Percentiles rank a stretch among this genome's conserved stretches.
Evolutionary conservation across 2,888 invertebrate species (phyloP).

Genomic region (Acanthosepion lycidas): DNA sequence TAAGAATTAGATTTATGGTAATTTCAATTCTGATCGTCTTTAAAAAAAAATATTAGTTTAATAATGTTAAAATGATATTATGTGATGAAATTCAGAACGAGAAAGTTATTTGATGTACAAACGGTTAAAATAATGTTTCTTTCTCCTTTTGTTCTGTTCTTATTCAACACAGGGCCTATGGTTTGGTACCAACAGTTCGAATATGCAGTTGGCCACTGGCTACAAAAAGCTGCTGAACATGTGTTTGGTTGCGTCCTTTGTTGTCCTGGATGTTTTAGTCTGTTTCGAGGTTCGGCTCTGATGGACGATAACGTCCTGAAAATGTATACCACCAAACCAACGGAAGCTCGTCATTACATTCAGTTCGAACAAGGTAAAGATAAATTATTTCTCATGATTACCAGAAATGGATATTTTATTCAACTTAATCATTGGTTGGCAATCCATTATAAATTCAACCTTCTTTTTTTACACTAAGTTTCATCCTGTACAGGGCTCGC

Average conservation of each 20-base stretch:
- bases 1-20: no score
- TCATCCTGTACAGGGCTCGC: no score
- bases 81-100: no score
- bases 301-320: conserved; percentile 94
- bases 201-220: conserved; percentile 99
- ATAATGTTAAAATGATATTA: no score
- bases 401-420: no score
- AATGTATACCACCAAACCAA: conserved; percentile 85
- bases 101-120: neutral
- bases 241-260: conserved; percentile 98
- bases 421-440: no score
- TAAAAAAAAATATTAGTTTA: no score
- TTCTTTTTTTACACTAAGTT: no score
- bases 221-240: conserved; percentile 99
- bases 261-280: conserved; percentile 92
- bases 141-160: conserved; percentile 35
- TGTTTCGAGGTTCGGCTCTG: conserved; percentile 89
- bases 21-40: no score
- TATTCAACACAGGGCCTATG: conserved; percentile 85
- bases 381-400: no score
- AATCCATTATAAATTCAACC: no score
- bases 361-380: conserved; percentile 89
- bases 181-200: conserved; percentile 99
- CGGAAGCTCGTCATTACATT: conserved; percentile 87
- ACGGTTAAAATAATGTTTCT: neutral